These are phyloP conservation scores for Liasis olivaceus DNA, from an alignment of 2,797 vertebrate genomes.

Conservation along the genomic window DNA sequence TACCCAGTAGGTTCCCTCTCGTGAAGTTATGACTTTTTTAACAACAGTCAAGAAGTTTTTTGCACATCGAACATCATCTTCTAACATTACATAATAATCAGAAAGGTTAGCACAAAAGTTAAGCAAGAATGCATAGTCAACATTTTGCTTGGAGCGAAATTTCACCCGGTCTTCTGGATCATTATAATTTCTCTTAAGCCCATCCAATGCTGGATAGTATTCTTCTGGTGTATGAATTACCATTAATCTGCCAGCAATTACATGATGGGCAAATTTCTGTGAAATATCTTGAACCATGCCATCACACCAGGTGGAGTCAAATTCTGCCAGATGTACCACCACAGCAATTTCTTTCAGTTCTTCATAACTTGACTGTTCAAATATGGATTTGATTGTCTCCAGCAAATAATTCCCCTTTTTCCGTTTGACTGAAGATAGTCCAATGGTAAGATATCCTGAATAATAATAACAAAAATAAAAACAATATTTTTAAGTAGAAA, in stretches of 20 bases:
- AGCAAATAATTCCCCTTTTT: constrained; percentile 96
- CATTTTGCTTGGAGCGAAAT: constrained; percentile 98
- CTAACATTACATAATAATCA: constrained; percentile 96
- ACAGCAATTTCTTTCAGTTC: constrained; percentile 96
- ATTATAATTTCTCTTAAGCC: constrained; percentile 98
- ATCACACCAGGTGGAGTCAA: constrained; percentile 91
- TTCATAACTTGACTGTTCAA: constrained; percentile 98
- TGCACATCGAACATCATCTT: constrained; percentile 95
- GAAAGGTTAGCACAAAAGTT: constrained; percentile 98
- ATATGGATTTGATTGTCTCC: constrained; percentile 98
- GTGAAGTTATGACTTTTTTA: constrained; percentile 95
- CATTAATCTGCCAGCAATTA: constrained; percentile 92
- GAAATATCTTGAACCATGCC: constrained; percentile 90
- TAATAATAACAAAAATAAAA: constrained; percentile 48
- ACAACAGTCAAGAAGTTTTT: constrained; percentile 93
- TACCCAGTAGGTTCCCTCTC: constrained; percentile 96
- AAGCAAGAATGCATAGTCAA: constrained; percentile 96
- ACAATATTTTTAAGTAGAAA: constrained; percentile 30
- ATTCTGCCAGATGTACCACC: constrained; percentile 94
- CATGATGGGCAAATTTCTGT: constrained; percentile 95
- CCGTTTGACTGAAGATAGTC: constrained; percentile 92
- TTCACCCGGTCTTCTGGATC: constrained; percentile 94
- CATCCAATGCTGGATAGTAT: constrained; percentile 90
- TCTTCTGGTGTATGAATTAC: constrained; percentile 94
- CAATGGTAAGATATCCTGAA: constrained; percentile 91